Percentiles rank a stretch among this genome's conserved stretches.
Conservation (phyloP, 2,797 vertebrate species). For the Distichodus sexfasciatus region DNA sequence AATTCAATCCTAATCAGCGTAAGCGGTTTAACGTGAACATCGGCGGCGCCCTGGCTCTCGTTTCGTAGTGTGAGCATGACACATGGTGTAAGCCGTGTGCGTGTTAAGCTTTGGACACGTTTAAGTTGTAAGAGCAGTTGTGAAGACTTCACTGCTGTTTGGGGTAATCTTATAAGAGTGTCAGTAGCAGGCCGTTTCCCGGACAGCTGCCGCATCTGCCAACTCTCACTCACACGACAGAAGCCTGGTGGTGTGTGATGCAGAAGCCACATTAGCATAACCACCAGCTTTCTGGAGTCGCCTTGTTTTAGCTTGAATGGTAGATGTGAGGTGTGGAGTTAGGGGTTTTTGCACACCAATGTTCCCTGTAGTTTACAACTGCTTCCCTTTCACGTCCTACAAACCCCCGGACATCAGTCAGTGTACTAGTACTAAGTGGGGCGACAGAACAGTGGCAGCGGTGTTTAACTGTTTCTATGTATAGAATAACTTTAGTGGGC, state of each 20-base stretch:
- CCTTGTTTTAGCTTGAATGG: neutral
- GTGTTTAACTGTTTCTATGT: no score
- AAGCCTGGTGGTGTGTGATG: neutral
- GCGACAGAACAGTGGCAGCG: no score
- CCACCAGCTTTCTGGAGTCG: neutral
- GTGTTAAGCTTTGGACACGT: neutral
- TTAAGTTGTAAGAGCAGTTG: neutral
- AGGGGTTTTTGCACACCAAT: neutral
- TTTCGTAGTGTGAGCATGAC: no score
- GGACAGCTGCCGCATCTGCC: no score
- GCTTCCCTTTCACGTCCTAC: slow-evolving; percentile 14
- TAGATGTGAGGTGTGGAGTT: slow-evolving; percentile 3
- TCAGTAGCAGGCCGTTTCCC: neutral
- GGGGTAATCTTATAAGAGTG: neutral
- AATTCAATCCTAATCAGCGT: no score
- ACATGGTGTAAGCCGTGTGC: no score
- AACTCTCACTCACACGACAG: neutral
- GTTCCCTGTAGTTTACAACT: neutral
- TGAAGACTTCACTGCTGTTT: neutral
- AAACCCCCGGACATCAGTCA: neutral
- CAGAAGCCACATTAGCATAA: neutral
- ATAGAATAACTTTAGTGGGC: no score
- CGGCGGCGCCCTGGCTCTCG: no score
- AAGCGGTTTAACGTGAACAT: no score
- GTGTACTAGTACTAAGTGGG: no score